Percentiles rank a stretch among this genome's conserved stretches.
Conservation (phyloP, 2,888 invertebrate genomes). For the Trypoxylon attenuatum region DNA sequence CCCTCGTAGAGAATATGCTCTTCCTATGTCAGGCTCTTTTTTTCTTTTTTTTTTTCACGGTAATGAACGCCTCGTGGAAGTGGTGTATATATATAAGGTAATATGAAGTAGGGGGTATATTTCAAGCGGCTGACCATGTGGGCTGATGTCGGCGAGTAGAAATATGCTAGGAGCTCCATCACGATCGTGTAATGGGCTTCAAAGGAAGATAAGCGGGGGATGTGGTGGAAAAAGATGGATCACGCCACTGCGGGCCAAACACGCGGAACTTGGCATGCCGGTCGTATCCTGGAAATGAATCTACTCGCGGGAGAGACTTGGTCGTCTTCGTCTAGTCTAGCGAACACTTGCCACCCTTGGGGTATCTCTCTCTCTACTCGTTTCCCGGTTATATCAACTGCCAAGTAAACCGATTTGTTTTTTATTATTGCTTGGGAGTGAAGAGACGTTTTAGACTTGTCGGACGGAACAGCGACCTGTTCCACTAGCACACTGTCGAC, state of each 20-base stretch:
- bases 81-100: no score
- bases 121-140: constrained; percentile 13
- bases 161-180: constrained; percentile 40
- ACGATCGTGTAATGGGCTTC: constrained; percentile 33
- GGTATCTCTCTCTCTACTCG: not conserved
- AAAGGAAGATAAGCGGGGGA: constrained; percentile 33
- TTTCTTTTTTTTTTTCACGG: no score
- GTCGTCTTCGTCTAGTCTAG: no score
- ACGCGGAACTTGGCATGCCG: constrained; percentile 40
- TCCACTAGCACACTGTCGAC: constrained; percentile 46
- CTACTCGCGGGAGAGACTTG: no score
- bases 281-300: constrained; percentile 26
- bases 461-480: constrained; percentile 44
- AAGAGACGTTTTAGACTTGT: constrained; percentile 38
- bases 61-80: no score
- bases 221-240: constrained; percentile 30
- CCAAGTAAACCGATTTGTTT: constrained; percentile 35
- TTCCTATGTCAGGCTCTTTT: no score
- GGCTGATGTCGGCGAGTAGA: constrained; percentile 11
- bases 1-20: no score
- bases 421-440: constrained; percentile 27
- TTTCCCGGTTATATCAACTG: constrained; percentile 31
- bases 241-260: constrained; percentile 14
- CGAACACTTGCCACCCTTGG: no score
- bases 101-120: constrained; percentile 8